Evolutionary conservation across 2,888 invertebrate species (phyloP), one percentile per base, ranked within the genome.

Genomic region (Thyatira batis): DNA sequence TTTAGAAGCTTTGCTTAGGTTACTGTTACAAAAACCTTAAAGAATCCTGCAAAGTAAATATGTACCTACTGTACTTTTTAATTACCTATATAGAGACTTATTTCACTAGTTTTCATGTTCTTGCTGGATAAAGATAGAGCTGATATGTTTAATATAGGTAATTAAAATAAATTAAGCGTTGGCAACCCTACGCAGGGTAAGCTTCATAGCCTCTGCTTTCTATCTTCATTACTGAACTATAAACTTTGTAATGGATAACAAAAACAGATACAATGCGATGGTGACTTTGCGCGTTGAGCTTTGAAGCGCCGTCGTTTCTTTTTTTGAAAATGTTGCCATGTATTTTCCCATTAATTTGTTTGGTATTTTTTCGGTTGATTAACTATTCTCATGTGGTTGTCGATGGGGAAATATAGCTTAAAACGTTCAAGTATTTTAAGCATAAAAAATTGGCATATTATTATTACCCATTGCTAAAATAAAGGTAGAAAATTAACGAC

Each of bases 121-220:
- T n/a, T n/a, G n/a, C n/a, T n/a, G n/a, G n/a, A n/a, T n/a, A n/a
- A n/a, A n/a, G n/a, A n/a, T n/a, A n/a, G n/a, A n/a, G n/a, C n/a
- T n/a, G n/a, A n/a, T n/a, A n/a, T 2, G 30, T 10, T 3, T 30
- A 30, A 30, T 1, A 1, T 1, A 30, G 1, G 11, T 8, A 30
- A 10, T 11, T 30, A 1, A 10, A 45, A 10, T 20, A 45, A 25
- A 17, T 11, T 1, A n/a, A 0, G 11, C 17, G 9, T 1, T 13
- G 48, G 4, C 48, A 48, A 48, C 48, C 48, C 48, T 48, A 48
- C 9, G 57, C 66, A 61, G 61, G 61, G 61, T 57, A 48, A 59
- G 55, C 62, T 64, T 69, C 62, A 71, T 66, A 54, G 60, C 56
- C 50, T 61, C 61, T 66, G 59, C 65, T 71, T 67, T 69, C 71